Percentiles rank a stretch among this genome's conserved stretches.
phyloP scores from a whole-genome alignment of 2,797 vertebrate genomes.

The Sciaenops ocellatus region DNA sequence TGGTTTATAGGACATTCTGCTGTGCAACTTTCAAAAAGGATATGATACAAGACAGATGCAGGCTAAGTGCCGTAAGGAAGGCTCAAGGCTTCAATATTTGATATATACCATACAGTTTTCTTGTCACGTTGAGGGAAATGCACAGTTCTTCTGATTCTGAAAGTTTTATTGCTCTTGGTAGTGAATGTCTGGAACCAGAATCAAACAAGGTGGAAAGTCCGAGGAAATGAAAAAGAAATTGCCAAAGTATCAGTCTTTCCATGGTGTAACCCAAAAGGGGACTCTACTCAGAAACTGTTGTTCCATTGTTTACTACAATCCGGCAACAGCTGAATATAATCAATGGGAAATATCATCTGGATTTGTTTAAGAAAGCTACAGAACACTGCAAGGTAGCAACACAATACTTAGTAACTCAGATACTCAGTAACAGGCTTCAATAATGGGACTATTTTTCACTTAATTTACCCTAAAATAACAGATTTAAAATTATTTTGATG shows the following conservation, averaged over 20 bases:
- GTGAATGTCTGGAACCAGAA: neutral
- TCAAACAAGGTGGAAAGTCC: slow-evolving; percentile 9
- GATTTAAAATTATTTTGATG: no score
- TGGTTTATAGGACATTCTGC: neutral
- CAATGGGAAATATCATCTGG: slow-evolving; percentile 40
- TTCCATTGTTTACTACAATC: slow-evolving; percentile 15
- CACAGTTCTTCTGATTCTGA: slow-evolving; percentile 1
- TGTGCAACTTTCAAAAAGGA: slow-evolving; percentile 1
- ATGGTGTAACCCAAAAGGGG: slow-evolving; percentile 2
- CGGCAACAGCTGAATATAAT: slow-evolving; percentile 37
- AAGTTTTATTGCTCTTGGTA: neutral
- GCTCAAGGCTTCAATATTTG: neutral
- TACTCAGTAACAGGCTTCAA: neutral
- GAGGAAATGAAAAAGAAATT: slow-evolving; percentile 8
- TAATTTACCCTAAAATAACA: no score
- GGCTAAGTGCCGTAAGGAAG: neutral
- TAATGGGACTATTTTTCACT: no score
- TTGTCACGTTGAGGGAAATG: neutral
- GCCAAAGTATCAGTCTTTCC: slow-evolving; percentile 28
- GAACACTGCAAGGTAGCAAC: neutral
- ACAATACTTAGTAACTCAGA: neutral
- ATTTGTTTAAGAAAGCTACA: slow-evolving; percentile 22
- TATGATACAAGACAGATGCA: slow-evolving; percentile 30
- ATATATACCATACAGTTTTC: slow-evolving; percentile 28
- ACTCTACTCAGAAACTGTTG: slow-evolving; percentile 12